These are phyloP conservation scores for Pedionomus torquatus DNA, from an alignment of 2,113 vertebrate species.

Conservation along the genomic window DNA sequence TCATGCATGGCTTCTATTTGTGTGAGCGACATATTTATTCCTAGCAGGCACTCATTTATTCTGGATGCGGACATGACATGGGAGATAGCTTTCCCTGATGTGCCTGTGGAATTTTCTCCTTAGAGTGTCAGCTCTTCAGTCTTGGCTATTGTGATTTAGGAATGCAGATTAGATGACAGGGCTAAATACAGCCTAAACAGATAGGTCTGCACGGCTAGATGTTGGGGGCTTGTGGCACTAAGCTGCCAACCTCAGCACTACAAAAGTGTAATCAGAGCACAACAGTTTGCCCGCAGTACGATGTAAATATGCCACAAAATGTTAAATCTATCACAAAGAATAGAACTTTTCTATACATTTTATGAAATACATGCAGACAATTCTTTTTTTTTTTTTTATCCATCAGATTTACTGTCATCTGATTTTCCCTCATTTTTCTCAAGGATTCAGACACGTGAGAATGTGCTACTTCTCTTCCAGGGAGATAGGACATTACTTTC, in stretches of 20 bases:
- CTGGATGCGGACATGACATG: not conserved
- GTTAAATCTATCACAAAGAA: not conserved
- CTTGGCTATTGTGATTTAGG: not conserved
- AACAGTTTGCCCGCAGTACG: not conserved
- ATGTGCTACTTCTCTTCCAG: not conserved
- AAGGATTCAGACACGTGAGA: not conserved
- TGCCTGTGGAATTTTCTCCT: not conserved
- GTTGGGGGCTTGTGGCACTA: not conserved
- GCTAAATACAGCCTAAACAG: not conserved
- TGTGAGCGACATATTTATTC: not conserved
- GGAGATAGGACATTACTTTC: not conserved
- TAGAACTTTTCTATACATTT: not conserved
- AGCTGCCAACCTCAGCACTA: not conserved
- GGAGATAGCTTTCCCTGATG: not conserved
- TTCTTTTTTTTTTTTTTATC: not conserved
- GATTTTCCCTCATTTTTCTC: not conserved
- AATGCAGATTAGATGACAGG: not conserved
- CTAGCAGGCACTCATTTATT: not conserved
- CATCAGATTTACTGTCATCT: not conserved
- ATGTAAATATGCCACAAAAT: not conserved
- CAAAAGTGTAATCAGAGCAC: not conserved
- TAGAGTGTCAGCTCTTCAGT: not conserved
- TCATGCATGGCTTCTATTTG: not conserved
- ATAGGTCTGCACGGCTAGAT: accelerated
- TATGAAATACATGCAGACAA: not conserved